Conservation (phyloP, 2,797 vertebrate genomes). For the Zenarchopterus dispar region DNA sequence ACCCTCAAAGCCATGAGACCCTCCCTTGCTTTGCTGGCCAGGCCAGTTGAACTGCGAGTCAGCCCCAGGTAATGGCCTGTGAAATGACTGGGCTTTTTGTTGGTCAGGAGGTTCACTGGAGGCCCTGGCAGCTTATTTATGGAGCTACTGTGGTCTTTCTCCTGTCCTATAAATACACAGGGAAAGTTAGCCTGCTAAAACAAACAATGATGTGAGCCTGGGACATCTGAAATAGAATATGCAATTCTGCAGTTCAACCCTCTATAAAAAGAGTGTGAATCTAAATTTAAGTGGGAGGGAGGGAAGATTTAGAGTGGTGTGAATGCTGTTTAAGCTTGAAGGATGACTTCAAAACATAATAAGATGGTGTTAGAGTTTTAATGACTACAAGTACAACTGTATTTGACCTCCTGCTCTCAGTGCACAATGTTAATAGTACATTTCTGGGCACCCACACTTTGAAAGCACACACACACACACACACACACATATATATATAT, state of each 20-base stretch:
- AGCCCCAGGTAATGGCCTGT: slow-evolving; percentile 78
- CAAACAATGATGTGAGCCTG: slow-evolving; percentile 80
- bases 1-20: slow-evolving; percentile 46
- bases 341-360: slow-evolving; percentile 56
- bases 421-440: slow-evolving; percentile 7
- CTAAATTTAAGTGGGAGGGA: slow-evolving; percentile 68
- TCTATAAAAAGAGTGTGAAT: slow-evolving; percentile 64
- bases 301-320: slow-evolving; percentile 55
- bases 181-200: slow-evolving; percentile 74
- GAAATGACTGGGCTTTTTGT: slow-evolving; percentile 83
- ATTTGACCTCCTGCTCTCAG: slow-evolving; percentile 14
- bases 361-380: slow-evolving; percentile 47
- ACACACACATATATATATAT: too few species aligned
- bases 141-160: slow-evolving; percentile 79
- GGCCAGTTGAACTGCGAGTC: slow-evolving; percentile 54
- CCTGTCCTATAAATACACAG: slow-evolving; percentile 80
- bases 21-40: slow-evolving; percentile 41
- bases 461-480: too few species aligned
- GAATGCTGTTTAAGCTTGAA: slow-evolving; percentile 52
- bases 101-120: slow-evolving; percentile 66
- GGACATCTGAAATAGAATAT: slow-evolving; percentile 77
- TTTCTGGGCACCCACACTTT: too few species aligned
- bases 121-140: slow-evolving; percentile 80
- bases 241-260: slow-evolving; percentile 67
- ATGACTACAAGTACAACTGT: slow-evolving; percentile 43